These are phyloP conservation scores for Ostrea denselamellosa DNA, from an alignment of 1,140 invertebrate genomes.

Conservation along the genomic window DNA sequence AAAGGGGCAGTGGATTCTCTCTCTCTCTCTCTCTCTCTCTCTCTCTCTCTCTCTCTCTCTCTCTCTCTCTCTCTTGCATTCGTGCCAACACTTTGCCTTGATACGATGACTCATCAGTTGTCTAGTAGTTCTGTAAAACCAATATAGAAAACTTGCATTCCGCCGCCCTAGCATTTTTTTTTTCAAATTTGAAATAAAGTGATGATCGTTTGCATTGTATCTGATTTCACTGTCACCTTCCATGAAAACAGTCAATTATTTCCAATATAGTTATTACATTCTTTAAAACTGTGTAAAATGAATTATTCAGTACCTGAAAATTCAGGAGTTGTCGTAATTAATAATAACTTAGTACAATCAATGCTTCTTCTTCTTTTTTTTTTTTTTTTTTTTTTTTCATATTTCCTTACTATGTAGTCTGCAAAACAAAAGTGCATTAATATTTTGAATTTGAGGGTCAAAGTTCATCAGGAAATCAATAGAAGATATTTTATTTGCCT, in stretches of 20 bases:
- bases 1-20: background rate
- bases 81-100: slow-evolving; percentile 33
- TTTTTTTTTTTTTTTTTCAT: too few species aligned
- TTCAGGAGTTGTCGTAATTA: too few species aligned
- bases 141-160: slow-evolving; percentile 36
- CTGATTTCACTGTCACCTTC: background rate
- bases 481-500: too few species aligned
- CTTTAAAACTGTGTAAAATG: too few species aligned
- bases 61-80: slow-evolving; percentile 34
- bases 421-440: too few species aligned
- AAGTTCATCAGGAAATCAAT: too few species aligned
- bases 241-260: background rate
- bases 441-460: too few species aligned
- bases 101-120: slow-evolving; percentile 26
- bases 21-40: slow-evolving; percentile 12
- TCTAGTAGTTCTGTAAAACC: slow-evolving; percentile 31
- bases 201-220: background rate
- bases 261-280: too few species aligned
- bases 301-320: too few species aligned
- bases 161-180: background rate
- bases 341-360: too few species aligned
- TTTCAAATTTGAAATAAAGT: background rate
- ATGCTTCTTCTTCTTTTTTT: too few species aligned
- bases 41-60: slow-evolving; percentile 33
- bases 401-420: too few species aligned